Percentiles rank a stretch among this genome's conserved stretches.
phyloP scores from a whole-genome alignment of 2,797 vertebrate genomes.

The Sternotherus odoratus region DNA sequence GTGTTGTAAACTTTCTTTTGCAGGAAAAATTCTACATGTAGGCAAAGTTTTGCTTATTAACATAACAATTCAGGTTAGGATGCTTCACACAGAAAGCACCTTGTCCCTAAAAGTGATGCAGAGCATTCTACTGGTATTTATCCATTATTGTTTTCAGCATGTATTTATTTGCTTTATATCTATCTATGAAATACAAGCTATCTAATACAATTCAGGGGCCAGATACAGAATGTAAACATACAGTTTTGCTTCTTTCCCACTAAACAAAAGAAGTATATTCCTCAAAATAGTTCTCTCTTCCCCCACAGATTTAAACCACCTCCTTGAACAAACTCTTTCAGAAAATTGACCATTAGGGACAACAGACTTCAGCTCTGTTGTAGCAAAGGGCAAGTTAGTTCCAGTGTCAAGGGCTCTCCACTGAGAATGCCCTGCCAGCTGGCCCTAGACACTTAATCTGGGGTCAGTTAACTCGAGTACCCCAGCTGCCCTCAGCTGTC shows the following conservation, averaged over 20 bases:
- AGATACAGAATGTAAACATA: rapidly evolving
- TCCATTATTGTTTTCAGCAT: background rate
- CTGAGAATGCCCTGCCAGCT: background rate
- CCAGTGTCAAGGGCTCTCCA: rapidly evolving
- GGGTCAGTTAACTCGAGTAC: background rate
- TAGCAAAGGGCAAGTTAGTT: background rate
- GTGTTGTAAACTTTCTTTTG: background rate
- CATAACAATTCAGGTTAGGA: background rate
- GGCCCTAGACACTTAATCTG: background rate
- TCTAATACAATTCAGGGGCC: background rate
- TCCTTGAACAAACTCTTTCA: rapidly evolving
- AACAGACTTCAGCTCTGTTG: background rate
- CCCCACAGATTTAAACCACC: background rate
- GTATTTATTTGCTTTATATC: background rate
- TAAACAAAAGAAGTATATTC: background rate
- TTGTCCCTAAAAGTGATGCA: background rate
- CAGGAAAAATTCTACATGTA: background rate
- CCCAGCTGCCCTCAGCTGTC: background rate
- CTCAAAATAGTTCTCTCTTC: background rate
- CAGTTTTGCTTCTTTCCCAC: background rate
- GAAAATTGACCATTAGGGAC: background rate
- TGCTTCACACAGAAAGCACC: background rate
- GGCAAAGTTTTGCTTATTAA: background rate
- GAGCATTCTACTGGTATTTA: background rate
- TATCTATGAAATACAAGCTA: background rate